phyloP scores from a whole-genome alignment of 2,113 vertebrate species.

The Trachemys scripta region DNA sequence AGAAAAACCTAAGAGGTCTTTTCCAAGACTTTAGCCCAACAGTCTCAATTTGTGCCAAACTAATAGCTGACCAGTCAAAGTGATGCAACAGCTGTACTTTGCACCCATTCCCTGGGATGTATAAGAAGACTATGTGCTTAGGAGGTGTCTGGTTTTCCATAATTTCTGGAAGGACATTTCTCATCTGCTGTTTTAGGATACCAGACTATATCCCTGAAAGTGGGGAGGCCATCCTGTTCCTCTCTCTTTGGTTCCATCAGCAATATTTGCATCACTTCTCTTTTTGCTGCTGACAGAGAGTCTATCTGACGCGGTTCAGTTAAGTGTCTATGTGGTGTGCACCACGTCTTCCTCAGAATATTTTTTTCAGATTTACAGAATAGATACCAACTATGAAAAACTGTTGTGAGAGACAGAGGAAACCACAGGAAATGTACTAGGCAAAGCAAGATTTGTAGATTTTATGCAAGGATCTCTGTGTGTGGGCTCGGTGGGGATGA shows the following conservation, averaged over 20 bases:
- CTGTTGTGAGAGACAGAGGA: conserved; percentile 20
- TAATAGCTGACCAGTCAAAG: not conserved
- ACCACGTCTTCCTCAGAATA: conserved; percentile 18
- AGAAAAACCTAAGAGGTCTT: not conserved
- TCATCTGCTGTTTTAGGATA: not conserved
- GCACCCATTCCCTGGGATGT: fast-evolving
- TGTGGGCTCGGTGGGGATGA: conserved; percentile 14
- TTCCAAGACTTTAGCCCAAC: not conserved
- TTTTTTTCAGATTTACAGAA: conserved; percentile 39
- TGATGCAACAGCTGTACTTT: fast-evolving
- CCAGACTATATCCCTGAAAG: not conserved
- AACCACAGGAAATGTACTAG: conserved; percentile 63
- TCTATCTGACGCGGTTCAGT: not conserved
- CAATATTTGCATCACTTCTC: not conserved
- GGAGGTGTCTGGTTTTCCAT: not conserved
- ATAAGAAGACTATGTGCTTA: not conserved
- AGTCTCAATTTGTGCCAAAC: not conserved
- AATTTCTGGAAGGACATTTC: fast-evolving
- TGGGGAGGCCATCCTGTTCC: not conserved
- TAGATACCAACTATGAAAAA: conserved; percentile 23
- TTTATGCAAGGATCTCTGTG: not conserved
- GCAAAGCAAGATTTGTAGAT: conserved; percentile 9
- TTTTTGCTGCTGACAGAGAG: conserved; percentile 2
- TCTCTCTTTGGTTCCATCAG: not conserved
- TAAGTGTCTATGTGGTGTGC: not conserved